Conservation (phyloP, 2,888 invertebrate species). For the Drosophila siamana region DNA sequence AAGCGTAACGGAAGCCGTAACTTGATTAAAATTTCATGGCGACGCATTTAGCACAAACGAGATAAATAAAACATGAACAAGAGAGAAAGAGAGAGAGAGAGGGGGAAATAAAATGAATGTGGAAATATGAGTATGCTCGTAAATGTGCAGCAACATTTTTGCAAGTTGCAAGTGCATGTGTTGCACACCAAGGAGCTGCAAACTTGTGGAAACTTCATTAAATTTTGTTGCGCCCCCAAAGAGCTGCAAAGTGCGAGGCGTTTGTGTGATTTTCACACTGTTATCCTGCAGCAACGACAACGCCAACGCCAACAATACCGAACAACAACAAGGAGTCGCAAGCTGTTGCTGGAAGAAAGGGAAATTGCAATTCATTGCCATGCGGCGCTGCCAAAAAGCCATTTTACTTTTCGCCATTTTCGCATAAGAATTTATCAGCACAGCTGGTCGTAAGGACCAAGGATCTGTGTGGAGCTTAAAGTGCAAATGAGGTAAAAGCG, state of each 20-base stretch:
- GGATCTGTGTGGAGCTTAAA: conserved; percentile 29
- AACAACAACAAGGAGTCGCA: conserved; percentile 11
- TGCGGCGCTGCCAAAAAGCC: conserved; percentile 31
- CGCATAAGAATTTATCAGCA: conserved; percentile 29
- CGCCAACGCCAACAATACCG: not conserved
- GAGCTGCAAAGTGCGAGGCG: too few relatives aligned
- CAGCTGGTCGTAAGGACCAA: conserved; percentile 25
- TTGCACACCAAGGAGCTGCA: conserved; percentile 30
- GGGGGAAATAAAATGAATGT: conserved; percentile 7
- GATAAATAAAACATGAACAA: conserved; percentile 6
- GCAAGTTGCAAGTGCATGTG: conserved; percentile 26
- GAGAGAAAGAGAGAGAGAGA: not conserved
- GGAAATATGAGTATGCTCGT: conserved; percentile 8
- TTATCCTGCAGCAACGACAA: conserved; percentile 19
- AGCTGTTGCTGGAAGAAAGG: conserved; percentile 41
- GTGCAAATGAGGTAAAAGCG: conserved; percentile 47
- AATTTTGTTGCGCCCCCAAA: conserved; percentile 47
- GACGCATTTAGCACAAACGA: conserved; percentile 64
- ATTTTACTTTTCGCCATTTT: conserved; percentile 43
- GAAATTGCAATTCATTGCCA: conserved; percentile 61
- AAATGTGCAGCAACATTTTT: conserved; percentile 50
- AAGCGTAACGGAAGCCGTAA: conserved; percentile 62
- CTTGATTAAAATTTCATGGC: conserved; percentile 79
- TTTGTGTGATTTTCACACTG: conserved; percentile 1
- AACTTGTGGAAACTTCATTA: conserved; percentile 67